Percentiles rank a stretch among this genome's conserved stretches.
Evolutionary conservation across 2,888 invertebrate species (phyloP).

Genomic region (Phasia obesa): DNA sequence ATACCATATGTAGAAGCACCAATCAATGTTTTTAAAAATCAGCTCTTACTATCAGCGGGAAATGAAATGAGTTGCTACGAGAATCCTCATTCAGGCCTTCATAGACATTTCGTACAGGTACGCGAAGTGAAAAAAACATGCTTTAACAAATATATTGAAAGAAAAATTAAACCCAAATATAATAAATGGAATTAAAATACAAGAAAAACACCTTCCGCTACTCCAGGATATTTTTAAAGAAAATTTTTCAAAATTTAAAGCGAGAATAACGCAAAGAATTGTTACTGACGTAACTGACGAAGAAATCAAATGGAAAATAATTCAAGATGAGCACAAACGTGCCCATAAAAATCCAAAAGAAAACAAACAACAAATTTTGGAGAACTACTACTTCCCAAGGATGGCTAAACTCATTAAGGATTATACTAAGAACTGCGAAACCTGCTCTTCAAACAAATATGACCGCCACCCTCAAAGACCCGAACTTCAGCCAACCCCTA

Average conservation of each 20-base stretch:
- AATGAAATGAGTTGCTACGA: conserved; percentile 5
- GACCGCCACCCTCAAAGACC: conserved; percentile 25
- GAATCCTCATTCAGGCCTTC: conserved; percentile 31
- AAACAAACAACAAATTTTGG: no score
- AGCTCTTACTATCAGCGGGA: conserved; percentile 56
- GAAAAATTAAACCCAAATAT: neutral
- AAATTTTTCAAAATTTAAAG: conserved; percentile 32
- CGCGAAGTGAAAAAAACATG: conserved; percentile 18
- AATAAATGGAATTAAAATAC: conserved; percentile 13
- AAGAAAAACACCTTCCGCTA: conserved; percentile 8
- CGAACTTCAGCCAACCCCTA: conserved; percentile 17
- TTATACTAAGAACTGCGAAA: conserved; percentile 1
- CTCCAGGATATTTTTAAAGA: conserved; percentile 18
- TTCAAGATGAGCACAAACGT: no score
- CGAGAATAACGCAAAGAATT: conserved; percentile 45
- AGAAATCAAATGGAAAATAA: no score
- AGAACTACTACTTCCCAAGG: no score
- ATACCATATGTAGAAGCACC: conserved; percentile 51
- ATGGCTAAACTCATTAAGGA: no score
- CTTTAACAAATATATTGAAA: conserved; percentile 36
- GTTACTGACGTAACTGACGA: conserved; percentile 46
- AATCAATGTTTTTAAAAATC: conserved; percentile 56
- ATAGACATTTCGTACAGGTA: conserved; percentile 16
- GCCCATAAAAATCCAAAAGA: conserved; percentile 37
- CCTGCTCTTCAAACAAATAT: conserved; percentile 2